Evolutionary conservation across 1,140 invertebrate species (phyloP).

Genomic region (Neodiprion virginianus): DNA sequence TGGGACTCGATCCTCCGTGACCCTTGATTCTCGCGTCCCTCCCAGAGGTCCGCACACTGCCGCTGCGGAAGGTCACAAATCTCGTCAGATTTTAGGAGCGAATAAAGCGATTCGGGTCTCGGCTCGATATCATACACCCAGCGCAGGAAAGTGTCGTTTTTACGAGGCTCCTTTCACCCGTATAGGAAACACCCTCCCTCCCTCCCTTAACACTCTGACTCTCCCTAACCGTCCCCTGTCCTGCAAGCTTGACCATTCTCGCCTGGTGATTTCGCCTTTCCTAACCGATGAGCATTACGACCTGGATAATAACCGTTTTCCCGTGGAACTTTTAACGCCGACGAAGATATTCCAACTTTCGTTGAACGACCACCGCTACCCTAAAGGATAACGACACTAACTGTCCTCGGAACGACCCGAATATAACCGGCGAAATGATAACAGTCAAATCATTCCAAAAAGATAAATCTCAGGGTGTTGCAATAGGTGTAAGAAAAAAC

Average conservation of each 20-base stretch:
- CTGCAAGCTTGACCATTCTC: neutral
- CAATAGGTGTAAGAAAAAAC: no score
- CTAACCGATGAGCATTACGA: slow-evolving; percentile 3
- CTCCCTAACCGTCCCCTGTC: no score
- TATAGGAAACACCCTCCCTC: neutral
- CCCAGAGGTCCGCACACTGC: neutral
- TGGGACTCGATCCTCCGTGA: neutral
- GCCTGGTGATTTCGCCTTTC: neutral
- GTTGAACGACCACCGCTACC: neutral
- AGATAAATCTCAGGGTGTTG: no score
- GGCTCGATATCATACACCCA: neutral
- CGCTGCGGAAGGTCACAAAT: neutral
- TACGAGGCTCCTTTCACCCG: slow-evolving; percentile 3
- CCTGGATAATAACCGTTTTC: no score
- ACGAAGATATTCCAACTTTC: neutral
- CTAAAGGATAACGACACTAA: neutral
- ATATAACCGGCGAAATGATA: no score
- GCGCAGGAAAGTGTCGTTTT: neutral
- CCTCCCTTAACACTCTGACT: no score
- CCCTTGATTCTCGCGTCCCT: neutral
- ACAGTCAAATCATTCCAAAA: no score
- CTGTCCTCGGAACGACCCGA: neutral
- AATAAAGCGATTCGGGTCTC: neutral
- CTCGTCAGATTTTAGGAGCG: slow-evolving; percentile 1
- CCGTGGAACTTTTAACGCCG: no score